These are phyloP conservation scores for Spinibarbus caldwelli DNA, from an alignment of 2,797 vertebrate genomes.

Conservation along the genomic window DNA sequence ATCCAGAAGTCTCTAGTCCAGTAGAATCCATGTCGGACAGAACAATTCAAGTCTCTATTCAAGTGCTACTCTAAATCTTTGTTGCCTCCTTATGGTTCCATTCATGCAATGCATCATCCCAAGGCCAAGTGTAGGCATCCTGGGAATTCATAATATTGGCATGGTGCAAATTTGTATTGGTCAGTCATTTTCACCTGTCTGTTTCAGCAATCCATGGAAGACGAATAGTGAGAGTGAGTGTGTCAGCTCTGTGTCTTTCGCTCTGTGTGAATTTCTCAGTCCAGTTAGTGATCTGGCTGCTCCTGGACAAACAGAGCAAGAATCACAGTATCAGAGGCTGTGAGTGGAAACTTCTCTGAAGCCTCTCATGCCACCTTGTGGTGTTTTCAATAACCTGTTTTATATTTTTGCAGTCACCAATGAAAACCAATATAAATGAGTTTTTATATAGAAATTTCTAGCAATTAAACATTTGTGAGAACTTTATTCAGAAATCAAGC, in stretches of 20 bases:
- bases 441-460: not conserved
- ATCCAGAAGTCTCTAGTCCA: conserved; percentile 13
- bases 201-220: not conserved
- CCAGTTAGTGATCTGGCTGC: conserved; percentile 31
- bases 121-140: conserved; percentile 22
- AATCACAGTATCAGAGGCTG: conserved; percentile 7
- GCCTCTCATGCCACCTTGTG: conserved; percentile 57
- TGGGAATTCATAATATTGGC: not conserved
- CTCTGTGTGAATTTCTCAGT: conserved; percentile 18
- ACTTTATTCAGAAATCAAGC: not conserved
- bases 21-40: conserved; percentile 7
- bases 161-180: conserved; percentile 8
- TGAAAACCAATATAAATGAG: not conserved
- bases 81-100: conserved; percentile 31
- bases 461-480: not conserved
- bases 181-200: not conserved
- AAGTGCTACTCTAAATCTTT: conserved; percentile 18
- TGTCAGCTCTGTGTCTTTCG: conserved; percentile 7
- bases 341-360: conserved; percentile 26
- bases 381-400: not conserved
- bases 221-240: conserved; percentile 11
- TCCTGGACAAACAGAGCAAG: conserved; percentile 26
- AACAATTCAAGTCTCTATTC: not conserved
- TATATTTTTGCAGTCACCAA: not conserved
- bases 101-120: conserved; percentile 22